A percentile compares a stretch with the other conserved stretches of the same genome.
Evolutionary conservation across 2,113 vertebrate species (phyloP).

Genomic region (Corvus hawaiiensis): DNA sequence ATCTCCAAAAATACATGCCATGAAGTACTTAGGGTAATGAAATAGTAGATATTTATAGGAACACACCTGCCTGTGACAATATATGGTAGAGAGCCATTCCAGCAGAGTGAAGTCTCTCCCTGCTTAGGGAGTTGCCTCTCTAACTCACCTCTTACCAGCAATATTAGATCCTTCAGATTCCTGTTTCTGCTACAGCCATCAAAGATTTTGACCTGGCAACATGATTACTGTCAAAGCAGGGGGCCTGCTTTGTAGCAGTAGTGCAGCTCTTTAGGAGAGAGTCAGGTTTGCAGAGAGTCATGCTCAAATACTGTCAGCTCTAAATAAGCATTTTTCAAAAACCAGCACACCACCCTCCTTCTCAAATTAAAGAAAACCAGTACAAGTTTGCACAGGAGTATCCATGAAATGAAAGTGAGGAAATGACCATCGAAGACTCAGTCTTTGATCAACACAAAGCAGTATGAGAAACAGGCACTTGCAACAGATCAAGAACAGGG

Average conservation of each 20-base stretch:
- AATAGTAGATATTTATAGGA: background rate
- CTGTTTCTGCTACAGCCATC: background rate
- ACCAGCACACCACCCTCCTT: fast-evolving
- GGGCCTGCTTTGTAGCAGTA: background rate
- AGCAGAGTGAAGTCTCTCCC: background rate
- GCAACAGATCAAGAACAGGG: background rate
- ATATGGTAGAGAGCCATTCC: background rate
- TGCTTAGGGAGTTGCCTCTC: background rate
- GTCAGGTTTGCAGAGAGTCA: background rate
- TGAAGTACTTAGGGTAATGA: background rate
- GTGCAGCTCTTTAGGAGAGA: background rate
- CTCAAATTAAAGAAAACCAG: background rate
- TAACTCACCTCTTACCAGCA: background rate
- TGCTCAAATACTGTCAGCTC: too few species aligned
- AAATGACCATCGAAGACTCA: background rate
- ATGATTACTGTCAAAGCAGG: background rate
- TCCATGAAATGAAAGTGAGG: background rate
- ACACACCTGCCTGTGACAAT: fast-evolving
- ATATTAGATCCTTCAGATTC: background rate
- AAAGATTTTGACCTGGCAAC: background rate
- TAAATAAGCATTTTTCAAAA: background rate
- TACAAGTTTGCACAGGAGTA: background rate
- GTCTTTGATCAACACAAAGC: background rate
- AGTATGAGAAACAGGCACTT: background rate
- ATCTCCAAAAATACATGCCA: background rate